Percentiles rank a stretch among this genome's conserved stretches.
Evolutionary conservation across 2,797 vertebrate genomes (phyloP).

Genomic region (Scolopax rusticola): DNA sequence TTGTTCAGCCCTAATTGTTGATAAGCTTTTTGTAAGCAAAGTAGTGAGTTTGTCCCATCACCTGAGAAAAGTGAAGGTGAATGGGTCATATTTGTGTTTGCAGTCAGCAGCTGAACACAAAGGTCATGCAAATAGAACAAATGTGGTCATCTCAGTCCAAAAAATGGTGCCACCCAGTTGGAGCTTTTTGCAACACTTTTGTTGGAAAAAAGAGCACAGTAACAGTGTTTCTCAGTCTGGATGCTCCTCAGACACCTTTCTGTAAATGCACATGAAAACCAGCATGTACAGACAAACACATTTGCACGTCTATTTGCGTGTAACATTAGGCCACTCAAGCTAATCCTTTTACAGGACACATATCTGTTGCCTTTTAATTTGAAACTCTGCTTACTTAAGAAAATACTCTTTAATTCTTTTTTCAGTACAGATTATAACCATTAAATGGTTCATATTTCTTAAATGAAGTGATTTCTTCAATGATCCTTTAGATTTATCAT

Average conservation of each 20-base stretch:
- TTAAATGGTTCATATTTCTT: neutral
- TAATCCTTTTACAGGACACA: neutral
- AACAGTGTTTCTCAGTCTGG: neutral
- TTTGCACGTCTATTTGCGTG: neutral
- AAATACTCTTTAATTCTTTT: neutral
- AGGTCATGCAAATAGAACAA: conserved; percentile 52
- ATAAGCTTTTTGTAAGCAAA: neutral
- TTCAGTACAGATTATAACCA: neutral
- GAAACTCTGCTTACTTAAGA: neutral
- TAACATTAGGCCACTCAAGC: neutral
- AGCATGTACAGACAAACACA: neutral
- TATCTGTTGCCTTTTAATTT: neutral
- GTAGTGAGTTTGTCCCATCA: neutral
- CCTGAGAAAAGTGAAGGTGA: conserved; percentile 33
- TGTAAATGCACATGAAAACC: neutral
- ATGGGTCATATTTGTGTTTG: neutral
- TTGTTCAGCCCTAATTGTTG: neutral
- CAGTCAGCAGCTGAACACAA: conserved; percentile 36
- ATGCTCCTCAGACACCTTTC: neutral
- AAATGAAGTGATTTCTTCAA: neutral
- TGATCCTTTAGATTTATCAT: neutral
- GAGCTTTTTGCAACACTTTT: neutral
- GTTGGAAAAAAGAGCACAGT: neutral
- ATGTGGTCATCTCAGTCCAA: conserved; percentile 21
- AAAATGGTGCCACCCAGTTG: neutral